Evolutionary conservation across 2,113 vertebrate species (phyloP).

Genomic region (Myotis yumanensis): DNA sequence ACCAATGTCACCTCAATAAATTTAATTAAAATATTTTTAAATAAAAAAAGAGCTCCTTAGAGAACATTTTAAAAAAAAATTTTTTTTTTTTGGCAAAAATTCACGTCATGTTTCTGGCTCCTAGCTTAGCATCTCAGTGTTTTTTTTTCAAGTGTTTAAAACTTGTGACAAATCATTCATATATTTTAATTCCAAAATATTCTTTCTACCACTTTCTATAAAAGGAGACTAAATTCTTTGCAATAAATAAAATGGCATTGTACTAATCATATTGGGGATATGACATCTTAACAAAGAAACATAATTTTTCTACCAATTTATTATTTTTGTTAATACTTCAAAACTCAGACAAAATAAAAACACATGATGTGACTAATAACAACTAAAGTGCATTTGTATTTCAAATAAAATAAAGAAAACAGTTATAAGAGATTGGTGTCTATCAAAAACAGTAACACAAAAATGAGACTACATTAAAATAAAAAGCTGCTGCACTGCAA

Average conservation of each 20-base stretch:
- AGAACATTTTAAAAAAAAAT: neutral
- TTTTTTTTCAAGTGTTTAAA: slow-evolving; percentile 26
- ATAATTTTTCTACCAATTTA: slow-evolving; percentile 39
- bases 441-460: slow-evolving; percentile 29
- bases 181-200: slow-evolving; percentile 42
- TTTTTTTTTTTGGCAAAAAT: neutral
- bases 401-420: slow-evolving; percentile 42
- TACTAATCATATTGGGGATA: slow-evolving; percentile 30
- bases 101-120: neutral
- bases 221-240: slow-evolving; percentile 43
- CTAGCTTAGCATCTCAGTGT: neutral
- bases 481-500: too few species aligned
- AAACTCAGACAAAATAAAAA: slow-evolving; percentile 41
- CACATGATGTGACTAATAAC: slow-evolving; percentile 1
- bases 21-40: neutral
- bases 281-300: slow-evolving; percentile 44
- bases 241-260: neutral
- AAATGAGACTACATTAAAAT: too few species aligned
- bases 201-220: neutral
- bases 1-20: neutral
- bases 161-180: neutral
- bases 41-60: neutral
- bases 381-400: slow-evolving; percentile 58
- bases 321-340: slow-evolving; percentile 36
- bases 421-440: slow-evolving; percentile 9